phyloP scores from a whole-genome alignment of 2,797 vertebrate species.

The Channa striata region DNA sequence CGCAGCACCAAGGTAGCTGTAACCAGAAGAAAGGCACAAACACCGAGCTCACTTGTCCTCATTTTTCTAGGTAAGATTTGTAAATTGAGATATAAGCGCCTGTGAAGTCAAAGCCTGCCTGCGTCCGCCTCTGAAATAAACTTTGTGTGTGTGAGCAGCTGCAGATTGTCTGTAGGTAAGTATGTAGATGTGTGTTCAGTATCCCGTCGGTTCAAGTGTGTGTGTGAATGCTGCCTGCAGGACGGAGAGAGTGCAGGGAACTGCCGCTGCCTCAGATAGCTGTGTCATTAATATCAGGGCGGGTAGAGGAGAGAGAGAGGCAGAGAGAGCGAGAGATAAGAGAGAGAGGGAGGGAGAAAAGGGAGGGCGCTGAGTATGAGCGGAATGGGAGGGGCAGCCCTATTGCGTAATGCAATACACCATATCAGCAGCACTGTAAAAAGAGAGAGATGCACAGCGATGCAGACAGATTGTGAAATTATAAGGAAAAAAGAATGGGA shows the following conservation, averaged over 20 bases:
- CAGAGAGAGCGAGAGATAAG: conserved; percentile 24
- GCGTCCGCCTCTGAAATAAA: conserved; percentile 35
- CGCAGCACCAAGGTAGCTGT: conserved; percentile 63
- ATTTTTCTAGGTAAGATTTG: conserved; percentile 75
- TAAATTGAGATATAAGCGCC: conserved; percentile 38
- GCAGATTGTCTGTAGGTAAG: conserved; percentile 28
- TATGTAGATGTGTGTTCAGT: conserved; percentile 49
- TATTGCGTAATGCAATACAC: conserved; percentile 79
- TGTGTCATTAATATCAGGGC: conserved; percentile 86
- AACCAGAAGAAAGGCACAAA: conserved; percentile 81
- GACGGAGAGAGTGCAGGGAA: conserved; percentile 83
- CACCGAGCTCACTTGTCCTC: conserved; percentile 80
- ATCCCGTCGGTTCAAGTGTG: conserved; percentile 51
- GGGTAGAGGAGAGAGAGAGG: conserved; percentile 68
- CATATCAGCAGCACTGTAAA: conserved; percentile 65
- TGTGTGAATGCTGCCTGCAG: conserved; percentile 74
- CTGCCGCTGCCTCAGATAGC: conserved; percentile 86
- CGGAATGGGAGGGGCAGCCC: conserved; percentile 77
- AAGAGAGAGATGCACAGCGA: conserved; percentile 55
- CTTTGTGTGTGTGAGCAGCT: conserved; percentile 24
- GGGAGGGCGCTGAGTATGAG: conserved; percentile 61
- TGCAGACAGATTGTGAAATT: conserved; percentile 39
- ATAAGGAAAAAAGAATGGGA: conserved; percentile 4
- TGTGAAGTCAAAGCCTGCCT: conserved; percentile 29
- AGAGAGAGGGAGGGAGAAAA: conserved; percentile 39